A percentile compares a stretch with the other conserved stretches of the same genome.
Evolutionary conservation across 2,797 vertebrate genomes (phyloP).

Genomic region (Protonibea diacanthus): DNA sequence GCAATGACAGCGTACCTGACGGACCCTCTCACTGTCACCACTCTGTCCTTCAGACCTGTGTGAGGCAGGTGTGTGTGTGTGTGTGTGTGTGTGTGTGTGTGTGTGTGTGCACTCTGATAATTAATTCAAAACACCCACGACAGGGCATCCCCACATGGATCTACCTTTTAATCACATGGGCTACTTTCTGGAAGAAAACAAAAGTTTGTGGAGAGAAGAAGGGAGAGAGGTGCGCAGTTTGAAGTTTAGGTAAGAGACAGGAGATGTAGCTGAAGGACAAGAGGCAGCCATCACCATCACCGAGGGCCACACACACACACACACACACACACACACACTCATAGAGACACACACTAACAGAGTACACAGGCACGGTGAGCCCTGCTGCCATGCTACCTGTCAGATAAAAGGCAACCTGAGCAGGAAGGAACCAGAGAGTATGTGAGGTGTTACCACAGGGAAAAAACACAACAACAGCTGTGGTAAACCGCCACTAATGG

Average conservation of each 20-base stretch:
- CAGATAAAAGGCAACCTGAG: slow-evolving; percentile 81
- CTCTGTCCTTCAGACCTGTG: slow-evolving; percentile 73
- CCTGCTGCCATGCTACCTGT: slow-evolving; percentile 71
- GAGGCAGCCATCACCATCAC: slow-evolving; percentile 55
- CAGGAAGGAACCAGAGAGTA: slow-evolving; percentile 74
- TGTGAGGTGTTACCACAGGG: slow-evolving; percentile 74
- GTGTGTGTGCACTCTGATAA: slow-evolving; percentile 28
- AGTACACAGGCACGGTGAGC: slow-evolving; percentile 19
- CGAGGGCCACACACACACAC: slow-evolving; percentile 59
- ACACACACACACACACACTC: slow-evolving; percentile 37
- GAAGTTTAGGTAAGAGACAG: slow-evolving; percentile 63
- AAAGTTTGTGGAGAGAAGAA: slow-evolving; percentile 21
- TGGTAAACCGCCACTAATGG: slow-evolving; percentile 76
- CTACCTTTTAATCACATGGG: slow-evolving; percentile 64
- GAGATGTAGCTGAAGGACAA: slow-evolving; percentile 70
- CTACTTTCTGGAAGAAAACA: slow-evolving; percentile 39
- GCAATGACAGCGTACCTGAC: slow-evolving; percentile 74
- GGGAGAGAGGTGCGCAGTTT: slow-evolving; percentile 41
- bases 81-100: slow-evolving; percentile 2
- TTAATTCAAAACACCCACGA: slow-evolving; percentile 63
- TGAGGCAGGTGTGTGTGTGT: slow-evolving; percentile 47
- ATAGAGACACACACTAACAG: slow-evolving; percentile 18
- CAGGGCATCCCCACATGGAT: slow-evolving; percentile 63
- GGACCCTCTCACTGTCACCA: slow-evolving; percentile 71
- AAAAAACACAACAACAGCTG: slow-evolving; percentile 80